These are phyloP conservation scores for Neolamprologus devosi DNA, from an alignment of 2,113 vertebrate species.

Conservation along the genomic window DNA sequence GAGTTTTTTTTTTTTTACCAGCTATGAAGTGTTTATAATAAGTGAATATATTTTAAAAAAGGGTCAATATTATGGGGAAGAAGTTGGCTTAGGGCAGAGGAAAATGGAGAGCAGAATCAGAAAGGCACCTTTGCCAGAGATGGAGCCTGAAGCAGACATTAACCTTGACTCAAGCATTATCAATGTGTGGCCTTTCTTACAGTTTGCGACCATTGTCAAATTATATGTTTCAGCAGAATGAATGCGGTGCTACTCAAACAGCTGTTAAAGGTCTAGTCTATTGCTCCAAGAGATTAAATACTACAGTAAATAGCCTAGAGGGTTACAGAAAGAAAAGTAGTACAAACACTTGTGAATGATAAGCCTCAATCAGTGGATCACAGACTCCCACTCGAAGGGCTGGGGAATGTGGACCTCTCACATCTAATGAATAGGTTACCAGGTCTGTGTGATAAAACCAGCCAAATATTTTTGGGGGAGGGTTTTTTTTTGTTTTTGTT, in stretches of 20 bases:
- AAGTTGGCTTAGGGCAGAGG: neutral
- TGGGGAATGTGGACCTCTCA: neutral
- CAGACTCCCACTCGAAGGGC: neutral
- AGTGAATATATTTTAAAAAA: accelerated
- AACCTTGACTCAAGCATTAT: neutral
- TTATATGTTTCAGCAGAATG: neutral
- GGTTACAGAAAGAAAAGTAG: neutral
- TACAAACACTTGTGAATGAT: neutral
- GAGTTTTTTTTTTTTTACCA: too few relatives aligned
- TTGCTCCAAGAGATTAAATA: neutral
- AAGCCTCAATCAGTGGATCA: neutral
- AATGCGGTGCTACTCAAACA: neutral
- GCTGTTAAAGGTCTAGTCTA: neutral
- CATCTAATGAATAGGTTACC: neutral
- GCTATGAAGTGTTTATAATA: neutral
- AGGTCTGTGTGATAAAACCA: neutral
- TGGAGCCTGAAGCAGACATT: neutral
- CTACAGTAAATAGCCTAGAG: neutral
- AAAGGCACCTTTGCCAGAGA: neutral
- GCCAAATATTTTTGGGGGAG: accelerated
- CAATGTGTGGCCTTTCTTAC: neutral
- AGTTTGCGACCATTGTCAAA: neutral
- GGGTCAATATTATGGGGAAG: neutral
- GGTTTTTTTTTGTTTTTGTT: accelerated
- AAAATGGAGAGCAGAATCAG: neutral